phyloP scores from a whole-genome alignment of 2,113 vertebrate species.

The Lycocorax pyrrhopterus region DNA sequence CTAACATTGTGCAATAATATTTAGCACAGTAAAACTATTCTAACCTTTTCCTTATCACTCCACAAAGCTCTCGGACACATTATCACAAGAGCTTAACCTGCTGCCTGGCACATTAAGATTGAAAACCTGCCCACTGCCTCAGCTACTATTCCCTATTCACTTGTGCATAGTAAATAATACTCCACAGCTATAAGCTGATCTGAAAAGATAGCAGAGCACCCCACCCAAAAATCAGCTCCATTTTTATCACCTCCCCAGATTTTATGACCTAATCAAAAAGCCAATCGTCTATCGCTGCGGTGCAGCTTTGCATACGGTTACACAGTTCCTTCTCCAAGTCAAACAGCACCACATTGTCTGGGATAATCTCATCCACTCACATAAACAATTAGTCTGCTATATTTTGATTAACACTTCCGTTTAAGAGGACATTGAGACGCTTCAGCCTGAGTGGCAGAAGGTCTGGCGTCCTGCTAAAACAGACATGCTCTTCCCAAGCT shows the following conservation, averaged over 20 bases:
- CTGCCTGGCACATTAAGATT: constrained; percentile 14
- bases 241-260: constrained; percentile 40
- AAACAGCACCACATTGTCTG: constrained; percentile 25
- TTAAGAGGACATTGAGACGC: neutral
- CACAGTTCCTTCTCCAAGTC: neutral
- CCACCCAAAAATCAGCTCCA: neutral
- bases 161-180: neutral
- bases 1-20: neutral
- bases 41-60: neutral
- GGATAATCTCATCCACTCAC: neutral
- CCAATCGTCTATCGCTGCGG: neutral
- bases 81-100: neutral
- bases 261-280: constrained; percentile 3
- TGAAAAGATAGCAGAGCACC: neutral
- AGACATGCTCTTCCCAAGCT: neutral
- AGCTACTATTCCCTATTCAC: neutral
- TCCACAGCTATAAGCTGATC: neutral
- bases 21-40: neutral
- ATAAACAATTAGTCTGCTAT: constrained; percentile 39
- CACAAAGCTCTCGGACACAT: neutral
- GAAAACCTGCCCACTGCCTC: neutral
- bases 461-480: neutral
- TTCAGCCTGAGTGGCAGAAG: neutral
- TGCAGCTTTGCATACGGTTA: neutral
- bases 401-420: constrained; percentile 43